Base-by-base conservation (phyloP, 2,888 invertebrate genomes). In the Salticus scenicus region DNA sequence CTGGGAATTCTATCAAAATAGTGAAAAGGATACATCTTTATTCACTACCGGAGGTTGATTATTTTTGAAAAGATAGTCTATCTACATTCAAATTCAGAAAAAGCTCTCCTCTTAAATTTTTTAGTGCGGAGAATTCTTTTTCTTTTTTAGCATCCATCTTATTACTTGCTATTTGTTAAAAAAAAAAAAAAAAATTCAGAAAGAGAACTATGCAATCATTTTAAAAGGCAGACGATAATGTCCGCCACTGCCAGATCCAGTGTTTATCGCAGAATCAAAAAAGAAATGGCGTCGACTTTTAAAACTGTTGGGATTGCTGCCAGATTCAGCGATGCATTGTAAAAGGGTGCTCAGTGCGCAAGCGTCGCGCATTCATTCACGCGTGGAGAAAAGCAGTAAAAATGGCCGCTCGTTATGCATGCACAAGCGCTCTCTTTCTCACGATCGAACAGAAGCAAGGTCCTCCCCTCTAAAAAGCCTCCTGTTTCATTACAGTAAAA, bases 361-460 rank as follows among this genome's bases (percentile, higher is more conserved):
- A 77, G 83, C 83, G 77, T 69, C 72, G 73, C 51, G 73, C 67
- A 69, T 84, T 84, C 83, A 84, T 84, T 84, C 83, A 84, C 83
- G 83, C 83, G 83, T 84, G 83, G 77, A 77, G 83, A 84, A 84
- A 84, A 72, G 77, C 83, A 84, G 83, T 84, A 84, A 84, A 84
- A 84, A 84, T 84, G 83, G 83, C 83, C 83, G 83, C 83, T 84
- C 83, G 83, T 84, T 84, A 84, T 77, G 67, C 77, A 84, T 77
- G 83, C 83, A 84, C 83, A 71, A 77, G 83, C 72, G 64, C 77
- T 72, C 78, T 84, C 83, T 84, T 84, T 84, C 83, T 84, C 83
- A 84, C 83, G 83, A 84, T 77, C 73, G 77, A 84, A 84, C 77
- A 2, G 57, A 57, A 57, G 57, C 57, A 17, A 57, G 57, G 24